Evolutionary conservation across 2,113 vertebrate species (phyloP).

Genomic region (Callospermophilus lateralis): DNA sequence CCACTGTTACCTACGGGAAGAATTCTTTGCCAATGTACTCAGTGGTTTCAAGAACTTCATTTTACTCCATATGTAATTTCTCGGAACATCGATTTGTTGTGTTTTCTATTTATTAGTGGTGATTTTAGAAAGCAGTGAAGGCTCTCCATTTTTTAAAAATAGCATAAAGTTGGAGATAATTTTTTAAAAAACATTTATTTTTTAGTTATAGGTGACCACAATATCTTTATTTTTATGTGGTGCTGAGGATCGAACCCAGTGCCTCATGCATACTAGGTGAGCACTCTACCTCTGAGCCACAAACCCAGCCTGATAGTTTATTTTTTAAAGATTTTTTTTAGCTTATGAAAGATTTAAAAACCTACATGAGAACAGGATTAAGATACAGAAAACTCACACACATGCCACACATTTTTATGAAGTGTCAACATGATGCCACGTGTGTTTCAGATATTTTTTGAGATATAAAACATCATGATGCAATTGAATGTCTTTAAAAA

Average conservation of each 20-base stretch:
- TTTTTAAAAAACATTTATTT: not conserved
- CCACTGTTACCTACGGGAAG: not conserved
- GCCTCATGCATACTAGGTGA: not conserved
- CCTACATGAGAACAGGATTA: not conserved
- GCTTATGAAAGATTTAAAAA: slow-evolving; percentile 25
- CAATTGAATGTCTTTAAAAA: not conserved
- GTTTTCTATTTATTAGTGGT: not conserved
- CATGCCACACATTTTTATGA: not conserved
- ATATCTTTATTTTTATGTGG: too few relatives aligned
- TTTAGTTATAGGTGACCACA: too few relatives aligned
- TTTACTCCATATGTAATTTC: not conserved
- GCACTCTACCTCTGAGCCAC: too few relatives aligned
- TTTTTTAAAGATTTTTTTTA: not conserved
- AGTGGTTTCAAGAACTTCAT: not conserved
- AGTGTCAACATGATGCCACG: not conserved
- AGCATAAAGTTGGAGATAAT: not conserved
- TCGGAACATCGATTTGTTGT: not conserved
- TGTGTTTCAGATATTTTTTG: not conserved
- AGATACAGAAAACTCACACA: not conserved
- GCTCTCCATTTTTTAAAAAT: not conserved
- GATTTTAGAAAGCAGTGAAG: not conserved
- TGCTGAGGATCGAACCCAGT: too few relatives aligned
- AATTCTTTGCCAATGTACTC: not conserved
- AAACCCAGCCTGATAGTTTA: too few relatives aligned
- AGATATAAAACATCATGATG: not conserved